Evolutionary conservation across 2,797 vertebrate genomes (phyloP).

Genomic region (Hylomyscus alleni): DNA sequence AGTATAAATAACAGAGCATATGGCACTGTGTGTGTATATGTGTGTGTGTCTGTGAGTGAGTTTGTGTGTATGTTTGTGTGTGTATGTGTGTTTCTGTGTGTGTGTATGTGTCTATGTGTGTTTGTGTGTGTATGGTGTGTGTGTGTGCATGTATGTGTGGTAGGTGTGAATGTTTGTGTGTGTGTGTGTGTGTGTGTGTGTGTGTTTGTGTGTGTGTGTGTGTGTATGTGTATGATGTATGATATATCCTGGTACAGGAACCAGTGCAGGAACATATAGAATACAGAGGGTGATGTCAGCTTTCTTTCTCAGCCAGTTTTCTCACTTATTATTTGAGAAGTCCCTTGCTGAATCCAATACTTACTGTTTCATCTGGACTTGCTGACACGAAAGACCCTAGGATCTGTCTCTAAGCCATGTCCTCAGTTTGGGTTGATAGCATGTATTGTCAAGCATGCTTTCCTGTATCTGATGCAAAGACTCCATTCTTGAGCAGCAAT

Average conservation of each 20-base stretch:
- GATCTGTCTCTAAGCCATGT: neutral
- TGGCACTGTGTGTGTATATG: neutral
- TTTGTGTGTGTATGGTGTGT: neutral
- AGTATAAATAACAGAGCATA: neutral
- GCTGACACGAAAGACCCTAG: neutral
- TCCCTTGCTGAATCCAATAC: no score
- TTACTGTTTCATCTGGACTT: neutral
- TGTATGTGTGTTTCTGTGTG: neutral
- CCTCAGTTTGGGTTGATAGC: no score
- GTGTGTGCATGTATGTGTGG: neutral
- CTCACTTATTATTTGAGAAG: neutral
- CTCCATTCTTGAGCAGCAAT: no score
- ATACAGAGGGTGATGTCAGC: neutral
- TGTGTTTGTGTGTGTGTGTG: no score
- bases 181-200: no score
- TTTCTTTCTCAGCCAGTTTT: neutral
- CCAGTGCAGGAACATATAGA: no score
- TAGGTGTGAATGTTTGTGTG: no score
- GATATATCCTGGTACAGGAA: no score
- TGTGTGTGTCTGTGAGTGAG: no score
- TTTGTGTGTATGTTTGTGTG: no score
- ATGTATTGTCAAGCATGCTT: no score
- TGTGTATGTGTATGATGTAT: no score
- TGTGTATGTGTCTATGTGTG: neutral
- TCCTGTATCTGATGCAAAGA: neutral